Percentiles rank a stretch among this genome's conserved stretches.
Evolutionary conservation across 2,888 invertebrate species (phyloP).

Genomic region (Taenaris catops): DNA sequence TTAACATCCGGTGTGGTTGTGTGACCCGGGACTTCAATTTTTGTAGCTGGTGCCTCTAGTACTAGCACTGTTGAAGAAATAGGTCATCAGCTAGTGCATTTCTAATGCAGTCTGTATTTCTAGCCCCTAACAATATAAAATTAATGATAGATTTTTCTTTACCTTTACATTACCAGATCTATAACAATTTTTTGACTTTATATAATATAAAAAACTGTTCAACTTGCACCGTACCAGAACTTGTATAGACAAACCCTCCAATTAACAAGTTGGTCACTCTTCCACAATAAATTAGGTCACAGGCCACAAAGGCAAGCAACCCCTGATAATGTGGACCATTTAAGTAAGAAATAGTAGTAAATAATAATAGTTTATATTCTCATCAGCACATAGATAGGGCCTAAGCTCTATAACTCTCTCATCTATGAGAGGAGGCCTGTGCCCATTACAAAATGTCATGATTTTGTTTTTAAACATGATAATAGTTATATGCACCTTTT

Average conservation of each 20-base stretch:
- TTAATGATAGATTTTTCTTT: too few relatives aligned
- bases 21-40: too few relatives aligned
- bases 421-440: too few relatives aligned
- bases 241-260: conserved; percentile 58
- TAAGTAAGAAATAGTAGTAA: too few relatives aligned
- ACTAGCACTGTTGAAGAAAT: not conserved
- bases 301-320: conserved; percentile 45
- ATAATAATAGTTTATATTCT: too few relatives aligned
- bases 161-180: not conserved
- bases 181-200: not conserved
- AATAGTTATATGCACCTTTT: too few relatives aligned
- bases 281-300: conserved; percentile 69
- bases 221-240: conserved; percentile 67
- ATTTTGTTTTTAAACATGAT: not conserved
- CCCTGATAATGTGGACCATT: conserved; percentile 65
- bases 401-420: too few relatives aligned
- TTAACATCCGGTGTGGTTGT: too few relatives aligned
- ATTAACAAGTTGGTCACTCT: conserved; percentile 59
- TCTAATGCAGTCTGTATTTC: not conserved
- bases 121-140: too few relatives aligned
- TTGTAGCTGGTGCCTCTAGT: too few relatives aligned
- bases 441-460: not conserved
- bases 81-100: not conserved
- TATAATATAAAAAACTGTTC: conserved; percentile 37
- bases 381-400: too few relatives aligned